phyloP scores from a whole-genome alignment of 1,140 invertebrate species.

The Colletes gigas region DNA sequence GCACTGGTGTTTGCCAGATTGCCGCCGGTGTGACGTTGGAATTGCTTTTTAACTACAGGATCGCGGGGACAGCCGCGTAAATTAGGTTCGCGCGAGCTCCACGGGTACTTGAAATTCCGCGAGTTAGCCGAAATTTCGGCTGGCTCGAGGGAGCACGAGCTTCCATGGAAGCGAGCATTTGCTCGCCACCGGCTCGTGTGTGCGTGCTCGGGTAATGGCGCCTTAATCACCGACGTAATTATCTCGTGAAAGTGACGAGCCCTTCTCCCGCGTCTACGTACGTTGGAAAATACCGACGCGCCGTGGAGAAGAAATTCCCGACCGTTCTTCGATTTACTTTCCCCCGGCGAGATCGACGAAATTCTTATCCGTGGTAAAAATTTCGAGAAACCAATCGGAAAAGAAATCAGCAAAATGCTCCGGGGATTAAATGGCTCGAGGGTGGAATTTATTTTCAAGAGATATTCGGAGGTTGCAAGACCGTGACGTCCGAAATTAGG shows the following conservation, averaged over 20 bases:
- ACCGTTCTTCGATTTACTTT: no score
- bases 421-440: no score
- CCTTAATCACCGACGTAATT: constrained; percentile 46
- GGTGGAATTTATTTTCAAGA: no score
- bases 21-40: constrained; percentile 33
- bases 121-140: constrained; percentile 41
- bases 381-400: no score
- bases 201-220: constrained; percentile 3
- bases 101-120: constrained; percentile 19
- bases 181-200: neutral
- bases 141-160: neutral
- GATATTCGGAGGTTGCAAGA: no score
- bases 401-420: no score
- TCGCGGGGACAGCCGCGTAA: constrained; percentile 32
- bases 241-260: constrained; percentile 23
- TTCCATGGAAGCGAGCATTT: neutral
- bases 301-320: no score
- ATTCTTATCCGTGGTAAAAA: no score
- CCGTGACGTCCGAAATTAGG: no score
- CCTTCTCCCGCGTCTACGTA: neutral
- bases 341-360: no score
- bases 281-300: neutral
- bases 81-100: constrained; percentile 25
- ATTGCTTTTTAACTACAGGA: constrained; percentile 44
- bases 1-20: constrained; percentile 34